Evolutionary conservation across 2,113 vertebrate species (phyloP).

Genomic region (Australoheros scitulus): DNA sequence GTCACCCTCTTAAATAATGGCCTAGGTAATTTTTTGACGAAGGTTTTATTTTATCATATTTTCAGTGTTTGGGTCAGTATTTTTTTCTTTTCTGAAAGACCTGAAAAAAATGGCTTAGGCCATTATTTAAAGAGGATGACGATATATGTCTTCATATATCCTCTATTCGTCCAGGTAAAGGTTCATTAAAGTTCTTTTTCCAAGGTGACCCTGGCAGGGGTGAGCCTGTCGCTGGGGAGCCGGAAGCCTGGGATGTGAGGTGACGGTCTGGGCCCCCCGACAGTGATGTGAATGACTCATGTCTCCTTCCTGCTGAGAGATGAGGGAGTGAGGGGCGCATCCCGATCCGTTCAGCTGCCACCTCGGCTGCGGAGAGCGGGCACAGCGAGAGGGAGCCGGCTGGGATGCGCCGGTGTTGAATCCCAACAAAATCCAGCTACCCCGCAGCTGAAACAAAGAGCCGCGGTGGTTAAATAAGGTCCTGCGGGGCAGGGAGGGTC

Average conservation of each 20-base stretch:
- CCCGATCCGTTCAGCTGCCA: neutral
- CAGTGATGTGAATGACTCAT: neutral
- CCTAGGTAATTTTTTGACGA: too few species aligned
- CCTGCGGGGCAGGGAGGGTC: accelerated
- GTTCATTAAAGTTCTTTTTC: too few species aligned
- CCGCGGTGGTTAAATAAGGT: accelerated
- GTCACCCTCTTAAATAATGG: too few species aligned
- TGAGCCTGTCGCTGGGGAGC: neutral
- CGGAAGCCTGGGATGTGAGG: neutral
- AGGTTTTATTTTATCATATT: too few species aligned
- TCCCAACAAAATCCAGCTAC: accelerated
- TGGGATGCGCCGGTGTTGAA: neutral
- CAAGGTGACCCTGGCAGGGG: neutral
- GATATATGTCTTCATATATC: too few species aligned
- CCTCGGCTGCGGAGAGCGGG: neutral
- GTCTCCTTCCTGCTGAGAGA: neutral
- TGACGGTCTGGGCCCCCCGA: neutral
- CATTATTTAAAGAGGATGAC: too few species aligned
- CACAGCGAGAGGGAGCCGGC: too few species aligned
- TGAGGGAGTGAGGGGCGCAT: constrained; percentile 6
- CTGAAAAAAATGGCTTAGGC: too few species aligned
- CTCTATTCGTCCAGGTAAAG: too few species aligned
- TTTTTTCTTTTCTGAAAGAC: too few species aligned
- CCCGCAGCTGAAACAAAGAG: accelerated
- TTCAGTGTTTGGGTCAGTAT: too few species aligned